Base-by-base conservation (phyloP, 2,797 vertebrate genomes). In the Sebastes nivosus region DNA sequence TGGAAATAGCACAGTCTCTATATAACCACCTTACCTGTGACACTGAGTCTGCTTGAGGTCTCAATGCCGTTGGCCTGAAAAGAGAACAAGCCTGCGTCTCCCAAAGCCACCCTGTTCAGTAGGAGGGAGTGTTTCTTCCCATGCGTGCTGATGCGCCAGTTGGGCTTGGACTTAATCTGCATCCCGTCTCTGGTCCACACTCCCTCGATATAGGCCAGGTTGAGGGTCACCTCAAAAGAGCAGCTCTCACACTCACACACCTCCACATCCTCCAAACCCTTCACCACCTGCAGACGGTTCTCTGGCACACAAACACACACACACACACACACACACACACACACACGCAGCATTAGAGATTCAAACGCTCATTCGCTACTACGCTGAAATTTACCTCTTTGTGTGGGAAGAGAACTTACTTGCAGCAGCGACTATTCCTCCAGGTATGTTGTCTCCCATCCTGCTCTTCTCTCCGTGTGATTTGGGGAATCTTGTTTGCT, bases 171-270 rank as follows among this genome's bases (percentile, higher is more conserved):
- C 83, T 97, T 97, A 22, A 99, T 90, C 32, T 93, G 94, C 13
- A 96, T 65, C 0, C 97, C 97, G 0, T 98, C 97, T 54, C 94
- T 96, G 58, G 89, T 95, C 98, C 98, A 99, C 54, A 76, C 84
- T 2, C 97, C 97, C 75, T 97, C 96, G 38, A 99, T 95, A 0
- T 95, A 96, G 11, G 97, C 93, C 0, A 98, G 95, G 0, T 97
- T 98, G 70, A 99, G 93, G 55, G 96, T 95, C 85, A 98, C 96
- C 80, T 97, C 96, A 0, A 99, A 97, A 38, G 95, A 95, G 85
- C 92, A 95, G 0, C 92, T 92, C 25, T 97, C 96, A 42, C 96
- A 97, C 89, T 99, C 98, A 2, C 83, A 88, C 11, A 96, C 94
- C 72, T 96, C 88, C 30, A 95, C 69, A 1, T 96, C 91, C 75